Evolutionary conservation across 2,888 invertebrate genomes (phyloP).

Genomic region (Lepidochitona cinerea): DNA sequence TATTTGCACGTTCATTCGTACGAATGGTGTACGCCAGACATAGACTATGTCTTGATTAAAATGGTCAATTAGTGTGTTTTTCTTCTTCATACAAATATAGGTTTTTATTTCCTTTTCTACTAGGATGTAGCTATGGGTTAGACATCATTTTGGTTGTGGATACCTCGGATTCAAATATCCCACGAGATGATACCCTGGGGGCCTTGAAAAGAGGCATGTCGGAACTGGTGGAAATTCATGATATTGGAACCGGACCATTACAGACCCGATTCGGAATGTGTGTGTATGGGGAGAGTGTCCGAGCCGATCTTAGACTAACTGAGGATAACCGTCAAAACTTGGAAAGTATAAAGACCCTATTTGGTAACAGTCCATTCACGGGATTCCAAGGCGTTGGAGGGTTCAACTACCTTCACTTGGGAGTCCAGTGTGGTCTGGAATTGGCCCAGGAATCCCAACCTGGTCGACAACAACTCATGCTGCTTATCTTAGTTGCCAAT

Average conservation of each 20-base stretch:
- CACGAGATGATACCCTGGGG: neutral
- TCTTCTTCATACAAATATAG: too few relatives aligned
- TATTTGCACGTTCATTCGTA: too few relatives aligned
- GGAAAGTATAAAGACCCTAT: neutral
- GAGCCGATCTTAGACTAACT: neutral
- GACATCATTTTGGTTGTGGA: neutral
- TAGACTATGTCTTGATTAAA: too few relatives aligned
- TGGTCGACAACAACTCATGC: neutral
- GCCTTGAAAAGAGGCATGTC: neutral
- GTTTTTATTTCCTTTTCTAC: too few relatives aligned
- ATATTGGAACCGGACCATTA: neutral
- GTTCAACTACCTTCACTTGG: neutral
- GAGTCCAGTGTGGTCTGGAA: neutral
- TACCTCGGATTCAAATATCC: neutral
- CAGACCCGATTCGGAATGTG: neutral
- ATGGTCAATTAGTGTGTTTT: too few relatives aligned
- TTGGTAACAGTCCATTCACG: neutral
- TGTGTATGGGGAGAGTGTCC: neutral
- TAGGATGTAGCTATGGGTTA: neutral
- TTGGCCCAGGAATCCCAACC: neutral
- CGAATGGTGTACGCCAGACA: too few relatives aligned
- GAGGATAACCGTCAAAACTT: neutral
- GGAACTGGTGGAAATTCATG: neutral
- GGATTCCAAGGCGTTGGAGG: neutral
- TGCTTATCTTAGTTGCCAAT: neutral